Evolutionary conservation across 1,140 invertebrate species (phyloP).

Genomic region (Drosophila orena): DNA sequence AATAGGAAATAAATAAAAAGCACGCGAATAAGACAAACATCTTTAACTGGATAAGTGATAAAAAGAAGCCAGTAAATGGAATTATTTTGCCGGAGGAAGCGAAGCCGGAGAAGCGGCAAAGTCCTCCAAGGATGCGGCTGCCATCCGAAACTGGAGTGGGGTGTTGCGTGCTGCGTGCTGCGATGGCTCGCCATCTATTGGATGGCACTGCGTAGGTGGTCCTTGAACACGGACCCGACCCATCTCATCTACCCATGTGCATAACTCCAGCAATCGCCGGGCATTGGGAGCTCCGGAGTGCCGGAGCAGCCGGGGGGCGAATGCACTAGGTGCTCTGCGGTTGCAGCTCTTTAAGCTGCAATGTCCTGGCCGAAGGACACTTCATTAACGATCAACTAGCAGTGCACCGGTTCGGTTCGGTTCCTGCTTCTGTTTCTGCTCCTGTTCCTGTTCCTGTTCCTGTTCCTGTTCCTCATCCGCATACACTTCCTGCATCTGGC

Average conservation of each 20-base stretch:
- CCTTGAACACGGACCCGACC: background rate
- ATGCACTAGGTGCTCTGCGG: constrained; percentile 12
- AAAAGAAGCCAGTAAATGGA: constrained; percentile 71
- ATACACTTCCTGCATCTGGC: background rate
- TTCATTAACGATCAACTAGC: constrained; percentile 58
- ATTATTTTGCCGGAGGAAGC: constrained; percentile 47
- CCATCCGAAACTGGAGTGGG: background rate
- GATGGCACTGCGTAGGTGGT: constrained; percentile 3
- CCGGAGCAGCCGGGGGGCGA: constrained; percentile 9
- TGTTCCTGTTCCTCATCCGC: background rate
- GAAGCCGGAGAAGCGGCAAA: background rate
- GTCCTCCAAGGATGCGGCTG: constrained; percentile 9
- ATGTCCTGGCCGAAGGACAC: constrained; percentile 36
- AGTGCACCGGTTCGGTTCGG: background rate
- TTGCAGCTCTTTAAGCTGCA: constrained; percentile 20
- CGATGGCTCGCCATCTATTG: too few relatives aligned
- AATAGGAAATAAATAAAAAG: constrained; percentile 48
- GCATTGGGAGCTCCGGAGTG: background rate
- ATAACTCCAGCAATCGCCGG: constrained; percentile 50
- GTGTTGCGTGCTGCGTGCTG: too few relatives aligned
- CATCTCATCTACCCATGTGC: constrained; percentile 27
- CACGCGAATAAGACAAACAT: constrained; percentile 65
- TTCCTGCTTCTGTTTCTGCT: background rate
- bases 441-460: background rate
- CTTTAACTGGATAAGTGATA: constrained; percentile 67